These are phyloP conservation scores for Endotricha flammealis DNA, from an alignment of 2,888 invertebrate genomes.

Conservation along the genomic window DNA sequence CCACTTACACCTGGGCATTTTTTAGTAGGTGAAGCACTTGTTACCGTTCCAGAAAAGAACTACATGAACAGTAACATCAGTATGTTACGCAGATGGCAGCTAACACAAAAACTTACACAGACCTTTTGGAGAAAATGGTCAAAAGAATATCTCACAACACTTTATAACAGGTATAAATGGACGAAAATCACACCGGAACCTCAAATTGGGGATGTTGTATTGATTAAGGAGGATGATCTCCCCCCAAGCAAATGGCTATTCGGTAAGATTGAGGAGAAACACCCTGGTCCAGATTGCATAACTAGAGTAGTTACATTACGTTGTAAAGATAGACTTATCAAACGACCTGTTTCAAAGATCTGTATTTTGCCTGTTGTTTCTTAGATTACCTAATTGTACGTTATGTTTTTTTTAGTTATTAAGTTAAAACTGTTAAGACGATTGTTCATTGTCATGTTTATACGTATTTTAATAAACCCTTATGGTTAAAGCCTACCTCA, in stretches of 20 bases:
- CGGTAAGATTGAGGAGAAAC: background rate
- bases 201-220: background rate
- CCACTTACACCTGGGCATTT: too few species aligned
- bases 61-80: too few species aligned
- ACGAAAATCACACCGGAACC: background rate
- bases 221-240: constrained; percentile 9
- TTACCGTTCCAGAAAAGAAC: too few species aligned
- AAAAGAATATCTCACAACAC: constrained; percentile 6
- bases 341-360: constrained; percentile 11
- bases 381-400: too few species aligned
- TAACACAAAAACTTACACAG: constrained; percentile 3
- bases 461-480: too few species aligned
- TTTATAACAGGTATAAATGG: constrained; percentile 11
- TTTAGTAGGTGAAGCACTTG: too few species aligned
- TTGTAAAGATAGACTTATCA: constrained; percentile 3
- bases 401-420: too few species aligned
- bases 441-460: too few species aligned
- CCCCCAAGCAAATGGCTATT: constrained; percentile 7
- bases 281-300: background rate
- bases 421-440: too few species aligned
- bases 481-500: too few species aligned
- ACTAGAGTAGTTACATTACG: background rate
- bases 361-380: constrained; percentile 5
- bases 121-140: constrained; percentile 11
- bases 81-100: constrained; percentile 6